A percentile compares a stretch with the other conserved stretches of the same genome.
phyloP scores from a whole-genome alignment of 2,113 vertebrate genomes.

The Amblyopsis rosae region DNA sequence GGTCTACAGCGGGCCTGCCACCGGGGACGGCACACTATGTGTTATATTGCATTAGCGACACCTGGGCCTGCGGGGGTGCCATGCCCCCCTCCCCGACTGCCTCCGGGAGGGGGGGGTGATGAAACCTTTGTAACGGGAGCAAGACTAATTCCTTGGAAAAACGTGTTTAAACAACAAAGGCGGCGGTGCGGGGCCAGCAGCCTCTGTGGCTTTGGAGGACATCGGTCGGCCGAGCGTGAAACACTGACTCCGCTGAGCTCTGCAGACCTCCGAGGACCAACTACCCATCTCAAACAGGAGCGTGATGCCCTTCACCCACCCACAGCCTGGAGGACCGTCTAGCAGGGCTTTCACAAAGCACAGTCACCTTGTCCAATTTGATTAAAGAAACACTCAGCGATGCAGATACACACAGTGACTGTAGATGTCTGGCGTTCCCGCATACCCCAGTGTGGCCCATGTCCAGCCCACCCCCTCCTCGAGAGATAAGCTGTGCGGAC shows the following conservation, averaged over 20 bases:
- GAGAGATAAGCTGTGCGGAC: constrained; percentile 56
- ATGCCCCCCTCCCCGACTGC: neutral
- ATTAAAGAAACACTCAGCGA: neutral
- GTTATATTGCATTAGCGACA: constrained; percentile 74
- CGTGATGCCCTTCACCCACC: too few species aligned
- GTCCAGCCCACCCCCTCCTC: constrained; percentile 30
- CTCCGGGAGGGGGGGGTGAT: too few species aligned
- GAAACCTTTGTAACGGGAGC: neutral
- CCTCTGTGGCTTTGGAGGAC: constrained; percentile 51
- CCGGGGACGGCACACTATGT: constrained; percentile 36
- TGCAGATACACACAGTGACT: neutral
- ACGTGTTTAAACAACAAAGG: neutral
- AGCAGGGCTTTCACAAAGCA: neutral
- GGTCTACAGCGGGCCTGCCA: neutral
- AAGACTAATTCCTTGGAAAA: constrained; percentile 7
- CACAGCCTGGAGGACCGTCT: too few species aligned
- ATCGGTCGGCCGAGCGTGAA: constrained; percentile 42
- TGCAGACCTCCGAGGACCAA: constrained; percentile 26
- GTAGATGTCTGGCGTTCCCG: constrained; percentile 5
- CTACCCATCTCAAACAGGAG: neutral
- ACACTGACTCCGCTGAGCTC: constrained; percentile 46
- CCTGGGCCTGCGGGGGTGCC: constrained; percentile 56
- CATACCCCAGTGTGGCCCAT: neutral
- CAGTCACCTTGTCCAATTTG: neutral
- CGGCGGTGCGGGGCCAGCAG: constrained; percentile 11